Conservation (phyloP, 2,113 vertebrate genomes). For the Erpornis zantholeuca region DNA sequence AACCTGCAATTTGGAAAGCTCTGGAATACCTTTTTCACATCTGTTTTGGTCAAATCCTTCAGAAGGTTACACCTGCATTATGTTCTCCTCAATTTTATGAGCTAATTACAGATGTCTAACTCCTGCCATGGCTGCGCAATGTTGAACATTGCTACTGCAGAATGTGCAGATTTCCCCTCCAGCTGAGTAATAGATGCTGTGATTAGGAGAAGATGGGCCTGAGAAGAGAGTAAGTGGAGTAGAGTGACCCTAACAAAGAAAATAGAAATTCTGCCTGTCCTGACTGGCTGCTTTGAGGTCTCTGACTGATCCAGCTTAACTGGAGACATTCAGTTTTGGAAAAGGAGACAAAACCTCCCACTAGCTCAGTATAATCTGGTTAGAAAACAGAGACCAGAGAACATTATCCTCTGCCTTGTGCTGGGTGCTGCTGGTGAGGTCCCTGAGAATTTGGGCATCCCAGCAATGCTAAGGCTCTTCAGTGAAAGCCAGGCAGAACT, state of each 20-base stretch:
- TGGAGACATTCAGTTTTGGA: background rate
- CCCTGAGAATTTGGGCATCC: background rate
- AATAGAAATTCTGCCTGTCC: background rate
- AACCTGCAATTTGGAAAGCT: background rate
- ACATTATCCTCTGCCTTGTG: no score
- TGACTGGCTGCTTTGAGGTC: background rate
- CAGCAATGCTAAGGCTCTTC: background rate
- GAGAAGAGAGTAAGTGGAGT: fast-evolving
- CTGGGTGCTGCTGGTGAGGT: background rate
- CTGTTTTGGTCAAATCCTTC: background rate
- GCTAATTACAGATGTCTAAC: background rate
- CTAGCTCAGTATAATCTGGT: background rate
- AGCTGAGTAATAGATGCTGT: background rate
- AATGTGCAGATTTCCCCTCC: background rate
- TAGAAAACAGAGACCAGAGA: background rate
- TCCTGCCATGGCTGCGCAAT: background rate
- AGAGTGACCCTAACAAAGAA: background rate
- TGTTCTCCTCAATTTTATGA: background rate
- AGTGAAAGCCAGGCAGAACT: background rate
- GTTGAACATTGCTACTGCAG: background rate
- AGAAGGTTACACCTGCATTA: background rate
- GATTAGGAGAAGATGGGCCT: background rate
- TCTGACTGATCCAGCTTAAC: background rate
- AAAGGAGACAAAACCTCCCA: background rate
- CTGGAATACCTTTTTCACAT: background rate